Conservation (phyloP, 1,140 invertebrate genomes). For the Habropoda laboriosa region DNA sequence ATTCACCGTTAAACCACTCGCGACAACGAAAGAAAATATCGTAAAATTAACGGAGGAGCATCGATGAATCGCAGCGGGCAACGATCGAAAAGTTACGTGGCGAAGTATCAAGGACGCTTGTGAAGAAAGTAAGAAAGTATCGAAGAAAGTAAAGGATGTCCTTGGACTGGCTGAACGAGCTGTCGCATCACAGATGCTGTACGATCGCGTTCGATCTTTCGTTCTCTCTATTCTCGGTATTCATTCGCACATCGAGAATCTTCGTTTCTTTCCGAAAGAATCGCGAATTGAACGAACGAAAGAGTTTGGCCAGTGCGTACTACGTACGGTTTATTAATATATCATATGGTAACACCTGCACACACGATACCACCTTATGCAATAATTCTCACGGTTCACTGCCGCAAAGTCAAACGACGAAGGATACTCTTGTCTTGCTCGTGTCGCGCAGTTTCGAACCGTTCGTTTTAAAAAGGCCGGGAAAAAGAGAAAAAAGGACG, state of each 20-base stretch:
- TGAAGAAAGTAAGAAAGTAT: slow-evolving; percentile 58
- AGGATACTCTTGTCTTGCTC: slow-evolving; percentile 6
- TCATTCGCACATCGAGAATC: background rate
- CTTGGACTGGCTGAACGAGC: slow-evolving; percentile 26
- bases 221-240: background rate
- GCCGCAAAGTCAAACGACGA: slow-evolving; percentile 5
- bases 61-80: background rate
- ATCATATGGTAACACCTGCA: slow-evolving; percentile 8
- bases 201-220: background rate
- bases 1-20: background rate
- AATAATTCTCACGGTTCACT: slow-evolving; percentile 32
- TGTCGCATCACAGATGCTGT: background rate
- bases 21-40: background rate
- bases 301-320: background rate
- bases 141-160: slow-evolving; percentile 54
- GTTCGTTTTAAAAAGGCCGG: no score
- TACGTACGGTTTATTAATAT: slow-evolving; percentile 8
- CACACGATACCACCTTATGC: slow-evolving; percentile 23
- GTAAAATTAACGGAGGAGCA: background rate
- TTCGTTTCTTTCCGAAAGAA: no score
- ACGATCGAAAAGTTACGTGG: slow-evolving; percentile 17
- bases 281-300: no score
- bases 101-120: slow-evolving; percentile 8
- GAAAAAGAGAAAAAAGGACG: background rate
- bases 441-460: background rate